Base-by-base conservation (phyloP, 2,888 invertebrate species). In the Oscheius sp. region DNA sequence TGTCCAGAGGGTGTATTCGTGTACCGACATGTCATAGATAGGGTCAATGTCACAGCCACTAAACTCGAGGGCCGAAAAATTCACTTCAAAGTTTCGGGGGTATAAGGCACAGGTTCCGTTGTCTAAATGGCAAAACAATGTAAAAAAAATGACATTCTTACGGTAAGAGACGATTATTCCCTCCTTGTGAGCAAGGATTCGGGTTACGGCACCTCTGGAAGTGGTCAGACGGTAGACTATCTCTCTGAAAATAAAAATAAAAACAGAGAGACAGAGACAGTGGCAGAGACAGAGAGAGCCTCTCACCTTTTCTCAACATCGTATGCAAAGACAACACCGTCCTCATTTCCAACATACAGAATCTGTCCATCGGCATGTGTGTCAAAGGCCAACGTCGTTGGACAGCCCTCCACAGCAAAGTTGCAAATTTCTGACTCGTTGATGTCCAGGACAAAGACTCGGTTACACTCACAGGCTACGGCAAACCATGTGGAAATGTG, bases 21-120 rank as follows among this genome's bases (percentile, higher is more conserved):
- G 93, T 79, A 91, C 91, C 0, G 91, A 90, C 42, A 93, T 89
- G 82, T 92, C 92, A 87, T 93, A 92, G 21, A 94, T 91, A 0
- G 93, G 93, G 85, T 94, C 93, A 89, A 92, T 93, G 85, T 93
- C 93, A 0, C 93, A 91, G 0, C 94, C 94, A 7, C 93, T 93
- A n/a, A 93, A 89, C 76, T 93, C 92, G 0, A 92, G 72, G 35
- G 72, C 70, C 0, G 77, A 47, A 2, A 51, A 55, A 13, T 37
- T 51, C 11, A 55, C 65, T 55, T 11, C 62, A 47, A 57, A 60
- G 37, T 37, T 57, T 29, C 62, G 33, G 32, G 58, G 57, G 50
- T 92, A 87, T 10, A 91, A 91, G 55, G 92, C 92, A 83, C 93
- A 92, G 0, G 92, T 92, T 0, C 93, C 93, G 86, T 93, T 93